phyloP scores from a whole-genome alignment of 2,797 vertebrate species.

The Falco berigora region DNA sequence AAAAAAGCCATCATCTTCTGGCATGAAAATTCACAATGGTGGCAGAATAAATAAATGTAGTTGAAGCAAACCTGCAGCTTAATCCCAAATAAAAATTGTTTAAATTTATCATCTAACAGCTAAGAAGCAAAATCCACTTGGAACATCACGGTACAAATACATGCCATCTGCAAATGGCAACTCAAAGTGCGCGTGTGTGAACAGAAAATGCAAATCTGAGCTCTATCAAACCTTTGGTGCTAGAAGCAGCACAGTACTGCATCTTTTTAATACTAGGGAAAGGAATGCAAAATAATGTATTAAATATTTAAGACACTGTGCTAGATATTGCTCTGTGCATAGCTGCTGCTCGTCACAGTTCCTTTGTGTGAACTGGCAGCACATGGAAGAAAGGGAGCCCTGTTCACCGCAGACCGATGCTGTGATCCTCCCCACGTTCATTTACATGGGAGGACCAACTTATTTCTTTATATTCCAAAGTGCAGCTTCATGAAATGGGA shows the following conservation, averaged over 20 bases:
- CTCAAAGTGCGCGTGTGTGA: background rate
- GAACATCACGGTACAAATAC: background rate
- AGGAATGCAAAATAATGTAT: background rate
- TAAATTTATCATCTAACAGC: background rate
- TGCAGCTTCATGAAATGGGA: background rate
- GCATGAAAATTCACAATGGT: background rate
- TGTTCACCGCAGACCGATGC: background rate
- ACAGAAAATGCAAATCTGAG: background rate
- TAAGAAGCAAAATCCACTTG: background rate
- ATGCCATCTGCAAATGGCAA: background rate
- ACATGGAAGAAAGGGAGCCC: background rate
- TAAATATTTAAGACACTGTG: slow-evolving; percentile 43
- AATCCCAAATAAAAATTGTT: slow-evolving; percentile 6
- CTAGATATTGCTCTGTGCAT: background rate
- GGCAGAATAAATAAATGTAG: background rate
- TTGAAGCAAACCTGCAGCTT: slow-evolving; percentile 13
- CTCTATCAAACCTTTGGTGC: background rate
- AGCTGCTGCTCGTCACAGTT: background rate
- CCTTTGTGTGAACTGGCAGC: background rate
- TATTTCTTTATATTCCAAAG: background rate
- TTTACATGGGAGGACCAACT: background rate
- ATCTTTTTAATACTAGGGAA: background rate
- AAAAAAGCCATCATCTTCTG: background rate
- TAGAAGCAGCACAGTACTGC: background rate
- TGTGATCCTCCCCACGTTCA: background rate